Evolutionary conservation across 1,140 invertebrate species (phyloP).

Genomic region (Papilio polyxenes): DNA sequence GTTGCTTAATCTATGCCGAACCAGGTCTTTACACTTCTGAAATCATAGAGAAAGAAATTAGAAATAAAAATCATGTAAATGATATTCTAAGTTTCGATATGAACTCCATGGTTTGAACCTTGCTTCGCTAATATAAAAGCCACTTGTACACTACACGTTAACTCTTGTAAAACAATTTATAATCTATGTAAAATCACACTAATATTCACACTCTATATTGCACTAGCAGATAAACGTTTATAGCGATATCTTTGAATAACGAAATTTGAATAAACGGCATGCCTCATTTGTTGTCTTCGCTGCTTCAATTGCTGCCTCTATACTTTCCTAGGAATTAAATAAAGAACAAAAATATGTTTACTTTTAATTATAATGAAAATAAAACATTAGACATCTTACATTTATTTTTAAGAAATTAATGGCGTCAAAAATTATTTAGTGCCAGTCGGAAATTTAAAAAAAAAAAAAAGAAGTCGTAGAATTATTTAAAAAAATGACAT

Average conservation of each 20-base stretch:
- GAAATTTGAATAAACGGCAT: not conserved
- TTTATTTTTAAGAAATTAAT: not conserved
- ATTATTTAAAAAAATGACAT: no score
- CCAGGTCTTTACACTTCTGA: no score
- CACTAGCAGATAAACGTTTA: not conserved
- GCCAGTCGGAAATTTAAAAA: not conserved
- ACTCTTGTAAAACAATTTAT: conserved; percentile 19
- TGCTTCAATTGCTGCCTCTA: no score
- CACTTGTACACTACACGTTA: not conserved
- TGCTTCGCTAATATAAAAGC: conserved; percentile 23
- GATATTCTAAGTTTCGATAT: not conserved
- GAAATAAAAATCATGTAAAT: not conserved
- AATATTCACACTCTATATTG: not conserved
- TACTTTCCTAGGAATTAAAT: no score
- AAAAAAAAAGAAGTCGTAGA: no score
- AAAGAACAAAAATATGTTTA: no score
- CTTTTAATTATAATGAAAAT: no score
- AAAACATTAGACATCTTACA: not conserved
- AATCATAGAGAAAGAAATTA: no score
- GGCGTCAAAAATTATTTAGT: not conserved
- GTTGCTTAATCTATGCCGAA: no score
- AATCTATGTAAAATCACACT: conserved; percentile 10
- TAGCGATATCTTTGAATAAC: not conserved
- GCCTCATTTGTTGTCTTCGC: not conserved
- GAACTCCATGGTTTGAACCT: conserved; percentile 1